Conservation (phyloP, 2,113 vertebrate species). For the Gila orcuttii region DNA sequence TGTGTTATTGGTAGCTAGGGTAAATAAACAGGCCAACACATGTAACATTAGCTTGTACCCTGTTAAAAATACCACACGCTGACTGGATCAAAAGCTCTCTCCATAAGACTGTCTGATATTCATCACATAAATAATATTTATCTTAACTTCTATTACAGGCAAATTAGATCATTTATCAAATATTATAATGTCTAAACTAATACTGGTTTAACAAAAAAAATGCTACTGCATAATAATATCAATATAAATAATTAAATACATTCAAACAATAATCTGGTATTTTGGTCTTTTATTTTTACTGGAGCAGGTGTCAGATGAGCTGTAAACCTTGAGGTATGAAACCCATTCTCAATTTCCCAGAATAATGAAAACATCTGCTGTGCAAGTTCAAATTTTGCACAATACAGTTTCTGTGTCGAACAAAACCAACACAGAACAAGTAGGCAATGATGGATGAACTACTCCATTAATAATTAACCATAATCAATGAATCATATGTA, state of each 20-base stretch:
- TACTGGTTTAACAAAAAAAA: not conserved
- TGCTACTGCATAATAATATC: not conserved
- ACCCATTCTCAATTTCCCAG: conserved; percentile 2
- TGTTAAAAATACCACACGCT: conserved; percentile 52
- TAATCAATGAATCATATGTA: not conserved
- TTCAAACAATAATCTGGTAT: not conserved
- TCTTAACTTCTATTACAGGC: not conserved
- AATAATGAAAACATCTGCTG: not conserved
- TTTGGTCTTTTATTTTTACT: not conserved
- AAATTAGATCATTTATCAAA: not conserved
- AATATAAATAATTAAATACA: not conserved
- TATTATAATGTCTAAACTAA: not conserved
- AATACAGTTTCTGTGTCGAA: not conserved
- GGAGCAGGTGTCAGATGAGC: conserved; percentile 19
- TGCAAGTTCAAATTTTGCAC: not conserved
- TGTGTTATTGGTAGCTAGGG: conserved; percentile 38
- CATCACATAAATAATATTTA: not conserved
- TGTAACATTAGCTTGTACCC: conserved; percentile 26
- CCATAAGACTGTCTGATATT: not conserved
- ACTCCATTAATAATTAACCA: conserved; percentile 13
- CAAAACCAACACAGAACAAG: not conserved
- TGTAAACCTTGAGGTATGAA: not conserved
- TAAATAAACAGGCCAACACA: conserved; percentile 49
- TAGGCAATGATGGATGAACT: not conserved
- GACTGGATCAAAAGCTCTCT: not conserved